phyloP scores from a whole-genome alignment of 1,140 invertebrate genomes.

The Procambarus clarkii region DNA sequence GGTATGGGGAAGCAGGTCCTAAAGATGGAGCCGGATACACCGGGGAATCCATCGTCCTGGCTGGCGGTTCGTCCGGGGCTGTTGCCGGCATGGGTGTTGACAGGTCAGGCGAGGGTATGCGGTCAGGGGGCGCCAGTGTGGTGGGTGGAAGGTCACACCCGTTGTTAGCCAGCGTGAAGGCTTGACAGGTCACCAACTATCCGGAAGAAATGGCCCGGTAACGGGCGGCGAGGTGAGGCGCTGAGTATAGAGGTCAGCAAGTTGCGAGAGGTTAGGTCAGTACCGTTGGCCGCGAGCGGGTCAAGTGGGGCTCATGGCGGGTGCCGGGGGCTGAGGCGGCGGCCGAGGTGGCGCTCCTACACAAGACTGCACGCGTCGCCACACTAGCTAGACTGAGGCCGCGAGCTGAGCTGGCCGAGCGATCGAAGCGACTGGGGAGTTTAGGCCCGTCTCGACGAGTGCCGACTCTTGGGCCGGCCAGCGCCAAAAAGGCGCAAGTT shows the following conservation, averaged over 20 bases:
- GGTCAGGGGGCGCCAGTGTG: constrained; percentile 63
- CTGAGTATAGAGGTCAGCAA: constrained; percentile 62
- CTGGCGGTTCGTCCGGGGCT: constrained; percentile 58
- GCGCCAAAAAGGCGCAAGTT: constrained; percentile 72
- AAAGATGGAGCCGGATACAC: constrained; percentile 54
- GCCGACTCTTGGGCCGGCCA: constrained; percentile 72
- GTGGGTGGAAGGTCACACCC: constrained; percentile 66
- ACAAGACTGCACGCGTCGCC: constrained; percentile 71
- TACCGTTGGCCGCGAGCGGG: constrained; percentile 61
- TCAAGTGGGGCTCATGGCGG: constrained; percentile 69
- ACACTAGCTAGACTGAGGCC: constrained; percentile 70
- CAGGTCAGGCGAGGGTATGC: constrained; percentile 68
- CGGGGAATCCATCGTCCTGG: constrained; percentile 66
- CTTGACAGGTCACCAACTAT: constrained; percentile 62
- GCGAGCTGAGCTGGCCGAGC: constrained; percentile 71
- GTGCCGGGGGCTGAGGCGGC: constrained; percentile 65
- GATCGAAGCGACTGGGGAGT: constrained; percentile 72
- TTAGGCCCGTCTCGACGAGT: constrained; percentile 72
- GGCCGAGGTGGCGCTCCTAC: constrained; percentile 56
- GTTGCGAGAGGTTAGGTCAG: constrained; percentile 67
- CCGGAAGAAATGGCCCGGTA: constrained; percentile 64
- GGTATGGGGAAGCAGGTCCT: constrained; percentile 50
- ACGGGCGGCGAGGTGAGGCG: constrained; percentile 69
- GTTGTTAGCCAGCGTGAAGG: constrained; percentile 70
- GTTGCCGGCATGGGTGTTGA: constrained; percentile 65